Conservation (phyloP, 2,113 vertebrate species). For the Chloroceryle aenea region DNA sequence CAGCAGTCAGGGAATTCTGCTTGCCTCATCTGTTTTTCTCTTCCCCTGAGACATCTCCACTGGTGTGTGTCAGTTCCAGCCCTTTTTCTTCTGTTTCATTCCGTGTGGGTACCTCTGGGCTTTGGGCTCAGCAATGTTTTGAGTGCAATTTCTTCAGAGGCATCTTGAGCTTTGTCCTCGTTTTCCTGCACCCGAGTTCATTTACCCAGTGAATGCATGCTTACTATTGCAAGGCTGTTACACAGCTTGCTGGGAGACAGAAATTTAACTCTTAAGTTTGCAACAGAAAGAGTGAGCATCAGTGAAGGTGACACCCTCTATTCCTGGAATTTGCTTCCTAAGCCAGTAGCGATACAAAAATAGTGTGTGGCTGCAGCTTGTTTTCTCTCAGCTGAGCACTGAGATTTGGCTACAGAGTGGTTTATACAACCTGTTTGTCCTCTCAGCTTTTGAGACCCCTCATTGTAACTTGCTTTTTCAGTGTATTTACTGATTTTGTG, state of each 20-base stretch:
- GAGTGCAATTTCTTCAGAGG: conserved; percentile 5
- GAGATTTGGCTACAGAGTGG: neutral
- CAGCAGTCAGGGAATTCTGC: neutral
- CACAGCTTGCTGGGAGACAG: neutral
- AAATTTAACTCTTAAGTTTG: neutral
- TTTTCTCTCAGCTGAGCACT: neutral
- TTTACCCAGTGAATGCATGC: neutral
- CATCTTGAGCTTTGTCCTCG: neutral
- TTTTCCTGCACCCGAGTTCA: neutral
- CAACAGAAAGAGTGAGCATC: neutral
- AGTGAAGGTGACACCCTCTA: neutral
- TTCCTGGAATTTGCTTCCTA: neutral
- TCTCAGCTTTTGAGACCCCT: neutral
- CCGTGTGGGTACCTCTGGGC: neutral
- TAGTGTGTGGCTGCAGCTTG: neutral
- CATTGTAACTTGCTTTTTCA: neutral
- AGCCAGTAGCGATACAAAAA: neutral
- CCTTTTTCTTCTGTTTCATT: neutral
- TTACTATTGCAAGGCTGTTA: neutral
- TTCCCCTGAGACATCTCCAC: neutral
- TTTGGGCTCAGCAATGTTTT: neutral
- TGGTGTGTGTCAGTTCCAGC: neutral
- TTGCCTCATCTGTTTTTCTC: neutral
- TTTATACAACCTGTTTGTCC: neutral
- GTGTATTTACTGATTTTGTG: neutral